A percentile compares a stretch with the other conserved stretches of the same genome.
Evolutionary conservation across 2,888 invertebrate species (phyloP).

Genomic region (Luffia ferchaultella): DNA sequence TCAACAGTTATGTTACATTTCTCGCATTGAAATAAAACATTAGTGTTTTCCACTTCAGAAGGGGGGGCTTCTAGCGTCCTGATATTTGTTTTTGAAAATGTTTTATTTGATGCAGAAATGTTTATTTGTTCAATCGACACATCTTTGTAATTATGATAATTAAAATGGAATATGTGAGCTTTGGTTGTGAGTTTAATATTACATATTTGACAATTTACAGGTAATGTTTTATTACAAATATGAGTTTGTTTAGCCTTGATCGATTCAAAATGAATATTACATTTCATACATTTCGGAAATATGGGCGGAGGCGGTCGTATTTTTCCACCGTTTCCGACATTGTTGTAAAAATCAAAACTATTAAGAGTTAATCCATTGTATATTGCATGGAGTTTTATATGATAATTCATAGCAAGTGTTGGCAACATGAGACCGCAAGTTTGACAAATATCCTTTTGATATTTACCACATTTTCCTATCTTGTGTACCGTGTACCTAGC

Average conservation of each 20-base stretch:
- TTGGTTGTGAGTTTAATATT: background rate
- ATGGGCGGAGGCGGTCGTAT: background rate
- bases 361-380: background rate
- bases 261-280: background rate
- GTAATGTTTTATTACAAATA: background rate
- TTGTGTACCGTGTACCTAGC: background rate
- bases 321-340: background rate
- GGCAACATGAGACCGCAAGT: background rate
- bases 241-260: background rate
- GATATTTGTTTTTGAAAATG: too few relatives aligned
- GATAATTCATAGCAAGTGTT: background rate
- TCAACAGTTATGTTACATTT: conserved; percentile 26
- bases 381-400: background rate
- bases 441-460: background rate
- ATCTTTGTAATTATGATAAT: background rate
- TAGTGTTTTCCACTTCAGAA: too few relatives aligned
- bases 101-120: too few relatives aligned
- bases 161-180: background rate
- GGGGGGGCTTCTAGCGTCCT: too few relatives aligned
- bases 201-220: background rate
- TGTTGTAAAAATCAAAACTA: background rate
- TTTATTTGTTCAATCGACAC: too few relatives aligned
- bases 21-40: conserved; percentile 29
- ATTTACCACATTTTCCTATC: background rate
- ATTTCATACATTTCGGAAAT: background rate